Evolutionary conservation across 1,140 invertebrate species (phyloP).

Genomic region (Drosophila neocordata): DNA sequence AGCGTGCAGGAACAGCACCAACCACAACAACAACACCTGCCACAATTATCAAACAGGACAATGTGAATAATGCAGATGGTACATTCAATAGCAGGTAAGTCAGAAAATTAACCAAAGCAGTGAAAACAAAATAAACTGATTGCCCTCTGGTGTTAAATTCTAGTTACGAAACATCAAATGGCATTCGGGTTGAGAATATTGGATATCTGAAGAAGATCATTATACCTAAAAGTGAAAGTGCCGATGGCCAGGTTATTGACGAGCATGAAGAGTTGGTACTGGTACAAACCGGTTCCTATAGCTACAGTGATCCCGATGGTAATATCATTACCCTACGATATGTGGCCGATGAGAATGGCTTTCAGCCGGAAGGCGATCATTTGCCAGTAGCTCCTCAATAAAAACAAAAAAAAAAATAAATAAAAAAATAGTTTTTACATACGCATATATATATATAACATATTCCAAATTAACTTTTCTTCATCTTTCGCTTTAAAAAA

Average conservation of each 20-base stretch:
- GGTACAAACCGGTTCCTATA: constrained; percentile 86
- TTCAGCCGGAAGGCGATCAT: constrained; percentile 84
- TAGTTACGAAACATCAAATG: constrained; percentile 87
- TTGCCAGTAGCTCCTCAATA: constrained; percentile 85
- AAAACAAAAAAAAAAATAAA: too few species aligned
- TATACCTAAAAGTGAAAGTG: constrained; percentile 82
- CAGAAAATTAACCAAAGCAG: neutral
- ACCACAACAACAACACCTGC: constrained; percentile 67
- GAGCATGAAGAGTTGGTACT: constrained; percentile 84
- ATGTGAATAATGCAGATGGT: constrained; percentile 80
- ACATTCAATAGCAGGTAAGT: constrained; percentile 79
- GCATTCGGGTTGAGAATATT: constrained; percentile 86
- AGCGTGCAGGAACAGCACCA: constrained; percentile 33
- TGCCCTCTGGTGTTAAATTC: neutral
- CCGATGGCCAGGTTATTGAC: constrained; percentile 83
- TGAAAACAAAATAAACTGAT: too few species aligned
- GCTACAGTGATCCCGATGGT: constrained; percentile 90
- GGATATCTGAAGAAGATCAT: constrained; percentile 85
- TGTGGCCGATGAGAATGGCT: constrained; percentile 90
- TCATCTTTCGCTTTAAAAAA: constrained; percentile 31
- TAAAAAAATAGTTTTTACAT: neutral
- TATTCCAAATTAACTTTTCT: neutral
- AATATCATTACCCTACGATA: constrained; percentile 88
- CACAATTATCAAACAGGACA: constrained; percentile 80
- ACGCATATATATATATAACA: neutral